Conservation (phyloP, 2,797 vertebrate species). For the Tragelaphus oryx region DNA sequence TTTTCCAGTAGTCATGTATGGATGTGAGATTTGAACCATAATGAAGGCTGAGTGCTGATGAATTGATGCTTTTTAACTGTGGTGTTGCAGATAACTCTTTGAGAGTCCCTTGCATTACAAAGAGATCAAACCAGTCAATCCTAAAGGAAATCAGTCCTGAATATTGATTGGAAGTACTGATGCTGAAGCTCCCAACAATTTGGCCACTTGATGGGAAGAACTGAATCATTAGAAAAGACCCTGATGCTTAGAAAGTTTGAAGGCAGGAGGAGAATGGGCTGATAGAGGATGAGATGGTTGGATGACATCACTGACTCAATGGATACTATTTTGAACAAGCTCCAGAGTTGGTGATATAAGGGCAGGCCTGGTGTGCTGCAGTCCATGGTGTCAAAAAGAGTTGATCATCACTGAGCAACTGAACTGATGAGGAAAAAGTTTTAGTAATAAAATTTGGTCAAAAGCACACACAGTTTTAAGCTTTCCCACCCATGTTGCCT, state of each 20-base stretch:
- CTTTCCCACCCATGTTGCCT: not conserved
- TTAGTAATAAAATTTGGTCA: not conserved
- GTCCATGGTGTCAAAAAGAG: not conserved
- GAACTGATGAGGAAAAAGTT: not conserved
- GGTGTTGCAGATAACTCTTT: not conserved
- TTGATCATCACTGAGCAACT: not conserved
- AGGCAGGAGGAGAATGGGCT: not conserved
- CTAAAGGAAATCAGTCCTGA: not conserved
- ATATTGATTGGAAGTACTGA: not conserved
- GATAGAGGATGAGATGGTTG: not conserved
- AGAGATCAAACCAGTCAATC: not conserved
- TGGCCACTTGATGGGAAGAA: not conserved
- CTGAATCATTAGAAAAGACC: not conserved
- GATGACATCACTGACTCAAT: not conserved
- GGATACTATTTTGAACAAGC: not conserved
- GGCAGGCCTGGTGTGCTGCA: not conserved
- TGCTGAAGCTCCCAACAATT: not conserved
- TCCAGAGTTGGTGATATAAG: fast-evolving
- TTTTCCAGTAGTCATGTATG: not conserved
- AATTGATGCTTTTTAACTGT: not conserved
- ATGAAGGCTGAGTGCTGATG: not conserved
- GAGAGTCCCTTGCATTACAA: not conserved
- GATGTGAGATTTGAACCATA: not conserved
- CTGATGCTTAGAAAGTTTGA: not conserved
- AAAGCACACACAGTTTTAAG: not conserved